phyloP scores from a whole-genome alignment of 1,140 invertebrate species.

The Drosophila micromelanica region DNA sequence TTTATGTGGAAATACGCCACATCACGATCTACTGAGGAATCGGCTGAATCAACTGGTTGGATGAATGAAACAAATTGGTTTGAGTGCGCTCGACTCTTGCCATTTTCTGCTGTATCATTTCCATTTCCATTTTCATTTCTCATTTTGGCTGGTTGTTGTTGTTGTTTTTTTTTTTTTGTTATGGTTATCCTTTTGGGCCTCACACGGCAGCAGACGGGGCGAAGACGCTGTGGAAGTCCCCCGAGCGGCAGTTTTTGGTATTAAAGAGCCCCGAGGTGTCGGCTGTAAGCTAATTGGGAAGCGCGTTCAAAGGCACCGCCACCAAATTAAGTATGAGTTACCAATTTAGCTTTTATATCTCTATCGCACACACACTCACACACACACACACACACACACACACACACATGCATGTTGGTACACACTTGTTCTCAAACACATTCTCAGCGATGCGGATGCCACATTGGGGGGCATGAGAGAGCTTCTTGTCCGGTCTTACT shows the following conservation, averaged over 20 bases:
- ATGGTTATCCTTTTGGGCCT: slow-evolving; percentile 56
- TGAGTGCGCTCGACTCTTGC: slow-evolving; percentile 37
- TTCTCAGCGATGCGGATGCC: slow-evolving; percentile 29
- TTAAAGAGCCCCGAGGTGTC: slow-evolving; percentile 75
- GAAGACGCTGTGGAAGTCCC: slow-evolving; percentile 30
- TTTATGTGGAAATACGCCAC: slow-evolving; percentile 50
- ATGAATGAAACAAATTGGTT: slow-evolving; percentile 75
- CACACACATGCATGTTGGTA: slow-evolving; percentile 5
- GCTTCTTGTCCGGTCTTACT: neutral
- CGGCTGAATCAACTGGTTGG: slow-evolving; percentile 31
- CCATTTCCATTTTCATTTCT: slow-evolving; percentile 45
- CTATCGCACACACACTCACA: slow-evolving; percentile 71
- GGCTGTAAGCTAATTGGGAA: slow-evolving; percentile 85
- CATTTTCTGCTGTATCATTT: slow-evolving; percentile 76
- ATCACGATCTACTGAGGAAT: slow-evolving; percentile 54
- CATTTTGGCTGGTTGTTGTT: slow-evolving; percentile 20
- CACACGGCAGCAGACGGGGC: slow-evolving; percentile 5
- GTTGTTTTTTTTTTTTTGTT: neutral
- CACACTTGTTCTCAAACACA: slow-evolving; percentile 14
- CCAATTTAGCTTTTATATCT: slow-evolving; percentile 85
- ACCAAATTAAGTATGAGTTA: slow-evolving; percentile 85
- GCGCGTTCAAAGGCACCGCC: slow-evolving; percentile 83
- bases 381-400: slow-evolving; percentile 18
- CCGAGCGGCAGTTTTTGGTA: slow-evolving; percentile 32
- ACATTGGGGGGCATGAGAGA: slow-evolving; percentile 53